Conservation (phyloP, 2,888 invertebrate genomes). For the Slavum lentiscoides region DNA sequence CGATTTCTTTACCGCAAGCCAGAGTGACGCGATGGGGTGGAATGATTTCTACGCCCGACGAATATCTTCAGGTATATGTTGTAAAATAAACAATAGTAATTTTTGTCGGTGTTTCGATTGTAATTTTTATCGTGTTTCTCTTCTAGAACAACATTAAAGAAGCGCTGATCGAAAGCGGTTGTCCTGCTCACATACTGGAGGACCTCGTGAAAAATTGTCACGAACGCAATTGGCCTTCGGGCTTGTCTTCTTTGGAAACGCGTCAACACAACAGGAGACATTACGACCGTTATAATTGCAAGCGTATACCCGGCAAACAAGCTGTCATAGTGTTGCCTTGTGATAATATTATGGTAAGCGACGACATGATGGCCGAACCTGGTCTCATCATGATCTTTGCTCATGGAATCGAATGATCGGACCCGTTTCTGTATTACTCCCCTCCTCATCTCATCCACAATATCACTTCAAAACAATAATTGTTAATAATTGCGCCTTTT, state of each 20-base stretch:
- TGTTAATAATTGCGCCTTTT: too few relatives aligned
- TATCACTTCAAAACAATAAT: too few relatives aligned
- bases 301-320: conserved; percentile 92
- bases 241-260: conserved; percentile 88
- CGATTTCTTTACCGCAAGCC: conserved; percentile 77
- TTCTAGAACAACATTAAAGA: conserved; percentile 88
- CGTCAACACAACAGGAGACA: conserved; percentile 89
- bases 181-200: conserved; percentile 89
- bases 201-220: conserved; percentile 97
- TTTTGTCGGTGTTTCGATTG: too few relatives aligned
- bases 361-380: conserved; percentile 94
- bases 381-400: conserved; percentile 98
- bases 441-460: too few relatives aligned
- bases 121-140: too few relatives aligned
- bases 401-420: conserved; percentile 80
- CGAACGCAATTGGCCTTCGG: conserved; percentile 92
- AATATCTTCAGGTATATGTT: conserved; percentile 79
- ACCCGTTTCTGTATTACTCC: not conserved
- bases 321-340: conserved; percentile 92
- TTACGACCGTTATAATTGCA: conserved; percentile 93
- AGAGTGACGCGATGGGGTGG: conserved; percentile 96
- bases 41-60: conserved; percentile 97
- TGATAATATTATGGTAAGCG: conserved; percentile 92
- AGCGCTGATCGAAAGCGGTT: conserved; percentile 89
- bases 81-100: not conserved